These are phyloP conservation scores for Stenchaetothrips biformis DNA, from an alignment of 2,888 invertebrate species.

Conservation along the genomic window DNA sequence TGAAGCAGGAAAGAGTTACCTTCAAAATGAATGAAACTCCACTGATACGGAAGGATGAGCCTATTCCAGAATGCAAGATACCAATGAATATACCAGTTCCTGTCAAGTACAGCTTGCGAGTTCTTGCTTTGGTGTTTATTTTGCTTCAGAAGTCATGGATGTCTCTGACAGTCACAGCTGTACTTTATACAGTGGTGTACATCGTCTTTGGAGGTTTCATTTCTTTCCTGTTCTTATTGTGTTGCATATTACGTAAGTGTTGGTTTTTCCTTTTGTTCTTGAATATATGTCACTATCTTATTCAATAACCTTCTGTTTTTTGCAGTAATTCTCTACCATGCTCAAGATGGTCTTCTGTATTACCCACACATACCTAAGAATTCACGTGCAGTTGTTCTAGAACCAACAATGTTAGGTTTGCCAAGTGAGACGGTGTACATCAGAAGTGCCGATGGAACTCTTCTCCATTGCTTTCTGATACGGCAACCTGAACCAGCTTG, in stretches of 20 bases:
- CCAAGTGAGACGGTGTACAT: constrained; percentile 80
- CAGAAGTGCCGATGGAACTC: constrained; percentile 68
- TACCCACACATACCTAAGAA: constrained; percentile 86
- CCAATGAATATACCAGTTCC: background rate
- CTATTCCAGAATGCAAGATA: background rate
- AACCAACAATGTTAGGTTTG: constrained; percentile 78
- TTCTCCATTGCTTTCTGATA: constrained; percentile 76
- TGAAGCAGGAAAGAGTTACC: too few species aligned
- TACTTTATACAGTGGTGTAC: background rate
- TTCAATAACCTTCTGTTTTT: constrained; percentile 34
- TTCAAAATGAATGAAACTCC: too few species aligned
- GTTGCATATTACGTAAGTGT: background rate
- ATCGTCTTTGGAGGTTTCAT: background rate
- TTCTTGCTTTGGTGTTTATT: background rate
- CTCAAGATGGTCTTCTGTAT: constrained; percentile 79
- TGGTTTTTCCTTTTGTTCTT: background rate
- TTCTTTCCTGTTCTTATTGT: background rate
- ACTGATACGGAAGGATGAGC: background rate
- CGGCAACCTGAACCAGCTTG: constrained; percentile 64
- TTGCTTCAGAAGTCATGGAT: constrained; percentile 13
- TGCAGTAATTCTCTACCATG: constrained; percentile 75
- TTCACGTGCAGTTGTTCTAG: constrained; percentile 80
- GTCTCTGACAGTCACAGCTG: background rate
- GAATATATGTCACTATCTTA: background rate
- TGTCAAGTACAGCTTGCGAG: background rate